Conservation (phyloP, 2,888 invertebrate species). For the Hololepta plana region DNA sequence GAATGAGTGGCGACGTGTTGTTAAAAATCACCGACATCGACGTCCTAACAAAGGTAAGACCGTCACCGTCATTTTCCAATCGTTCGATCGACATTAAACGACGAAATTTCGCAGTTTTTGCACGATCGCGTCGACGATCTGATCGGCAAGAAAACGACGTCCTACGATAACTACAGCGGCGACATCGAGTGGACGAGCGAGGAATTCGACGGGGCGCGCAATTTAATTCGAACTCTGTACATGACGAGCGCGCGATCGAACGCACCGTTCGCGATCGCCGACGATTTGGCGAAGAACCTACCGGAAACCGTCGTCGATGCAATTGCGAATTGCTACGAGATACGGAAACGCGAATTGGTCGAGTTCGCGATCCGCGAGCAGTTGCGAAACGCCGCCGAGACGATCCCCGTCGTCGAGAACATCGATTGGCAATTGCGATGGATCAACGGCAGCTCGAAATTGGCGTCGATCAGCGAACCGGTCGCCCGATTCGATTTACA, state of each 20-base stretch:
- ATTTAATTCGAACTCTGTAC: constrained; percentile 19
- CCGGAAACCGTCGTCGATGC: constrained; percentile 11
- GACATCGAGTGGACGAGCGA: constrained; percentile 22
- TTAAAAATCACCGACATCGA: too few species aligned
- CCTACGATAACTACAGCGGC: constrained; percentile 17
- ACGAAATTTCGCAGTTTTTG: constrained; percentile 23
- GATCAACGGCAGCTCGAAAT: constrained; percentile 32
- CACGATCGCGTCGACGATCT: constrained; percentile 23
- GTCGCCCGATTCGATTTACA: constrained; percentile 29
- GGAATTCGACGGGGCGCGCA: constrained; percentile 17
- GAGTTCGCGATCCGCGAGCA: constrained; percentile 16
- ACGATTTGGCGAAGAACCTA: constrained; percentile 11
- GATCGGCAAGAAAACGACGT: constrained; percentile 14
- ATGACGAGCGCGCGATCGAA: constrained; percentile 14
- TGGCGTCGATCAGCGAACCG: constrained; percentile 28
- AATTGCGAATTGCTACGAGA: constrained; percentile 18
- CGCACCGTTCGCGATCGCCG: constrained; percentile 12
- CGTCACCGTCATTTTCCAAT: too few species aligned
- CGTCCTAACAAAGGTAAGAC: too few species aligned
- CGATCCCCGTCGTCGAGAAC: constrained; percentile 25
- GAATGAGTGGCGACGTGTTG: too few species aligned
- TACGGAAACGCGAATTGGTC: constrained; percentile 20
- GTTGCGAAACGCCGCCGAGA: constrained; percentile 20
- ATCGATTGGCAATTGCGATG: constrained; percentile 36
- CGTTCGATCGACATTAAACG: too few species aligned